Conservation (phyloP, 2,888 invertebrate genomes). For the Phalangium opilio region DNA sequence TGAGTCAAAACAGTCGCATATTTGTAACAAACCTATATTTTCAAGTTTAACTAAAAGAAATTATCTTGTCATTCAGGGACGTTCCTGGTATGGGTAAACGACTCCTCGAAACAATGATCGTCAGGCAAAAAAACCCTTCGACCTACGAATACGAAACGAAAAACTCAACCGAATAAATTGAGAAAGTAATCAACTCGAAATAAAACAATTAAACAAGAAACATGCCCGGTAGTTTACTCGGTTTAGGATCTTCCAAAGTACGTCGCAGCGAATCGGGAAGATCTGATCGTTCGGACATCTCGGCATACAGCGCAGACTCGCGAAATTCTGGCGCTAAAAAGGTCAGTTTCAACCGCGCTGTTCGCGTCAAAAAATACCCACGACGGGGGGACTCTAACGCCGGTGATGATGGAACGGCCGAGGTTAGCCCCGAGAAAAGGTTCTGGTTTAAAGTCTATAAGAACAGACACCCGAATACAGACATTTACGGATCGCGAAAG, state of each 20-base stretch:
- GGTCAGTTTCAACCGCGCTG: constrained; percentile 19
- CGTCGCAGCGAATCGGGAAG: constrained; percentile 8
- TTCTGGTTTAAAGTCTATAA: constrained; percentile 19
- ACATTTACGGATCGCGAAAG: not conserved
- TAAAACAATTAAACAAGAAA: not conserved
- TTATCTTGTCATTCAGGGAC: no score
- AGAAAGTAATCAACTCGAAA: no score
- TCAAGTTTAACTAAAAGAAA: no score
- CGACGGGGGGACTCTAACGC: constrained; percentile 2
- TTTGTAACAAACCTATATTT: no score
- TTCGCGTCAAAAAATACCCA: constrained; percentile 19
- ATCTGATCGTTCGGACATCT: constrained; percentile 16
- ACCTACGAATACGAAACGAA: no score
- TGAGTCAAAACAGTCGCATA: no score
- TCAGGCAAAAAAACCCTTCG: no score
- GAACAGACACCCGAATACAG: constrained; percentile 7
- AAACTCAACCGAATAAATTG: no score
- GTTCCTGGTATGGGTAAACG: no score
- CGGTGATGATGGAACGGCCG: not conserved
- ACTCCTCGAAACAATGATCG: no score
- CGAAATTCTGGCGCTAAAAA: constrained; percentile 14
- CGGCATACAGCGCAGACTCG: constrained; percentile 8
- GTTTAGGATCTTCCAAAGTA: not conserved
- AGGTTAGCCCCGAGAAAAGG: constrained; percentile 10
- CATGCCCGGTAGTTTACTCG: constrained; percentile 12